Evolutionary conservation across 2,888 invertebrate species (phyloP).

Genomic region (Standfussiana lucernea): DNA sequence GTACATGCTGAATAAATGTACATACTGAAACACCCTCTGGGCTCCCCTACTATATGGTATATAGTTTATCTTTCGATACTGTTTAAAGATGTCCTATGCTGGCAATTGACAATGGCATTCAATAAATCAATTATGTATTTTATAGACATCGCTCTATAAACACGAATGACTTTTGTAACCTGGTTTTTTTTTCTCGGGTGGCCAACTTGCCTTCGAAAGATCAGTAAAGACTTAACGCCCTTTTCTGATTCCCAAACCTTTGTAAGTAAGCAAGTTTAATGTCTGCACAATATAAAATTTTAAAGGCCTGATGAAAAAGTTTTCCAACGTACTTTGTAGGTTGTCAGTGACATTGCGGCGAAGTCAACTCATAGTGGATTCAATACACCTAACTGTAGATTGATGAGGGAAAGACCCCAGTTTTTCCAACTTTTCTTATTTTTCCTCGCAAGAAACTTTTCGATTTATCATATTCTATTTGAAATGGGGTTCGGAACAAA

Average conservation of each 20-base stretch:
- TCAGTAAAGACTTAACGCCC: not conserved
- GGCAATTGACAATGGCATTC: not conserved
- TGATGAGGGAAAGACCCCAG: conserved; percentile 79
- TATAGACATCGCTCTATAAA: not conserved
- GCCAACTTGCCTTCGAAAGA: not conserved
- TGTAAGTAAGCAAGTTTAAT: conserved; percentile 47
- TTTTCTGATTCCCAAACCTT: conserved; percentile 18
- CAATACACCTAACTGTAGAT: conserved; percentile 77
- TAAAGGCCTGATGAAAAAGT: conserved; percentile 63
- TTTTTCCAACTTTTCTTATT: conserved; percentile 76
- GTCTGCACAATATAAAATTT: conserved; percentile 54
- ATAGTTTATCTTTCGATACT: not conserved
- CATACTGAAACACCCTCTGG: not conserved
- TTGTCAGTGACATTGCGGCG: conserved; percentile 60
- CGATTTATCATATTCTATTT: conserved; percentile 81
- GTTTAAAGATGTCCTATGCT: not conserved
- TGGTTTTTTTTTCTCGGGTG: not conserved
- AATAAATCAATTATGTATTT: not conserved
- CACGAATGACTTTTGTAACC: not conserved
- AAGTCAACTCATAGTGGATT: conserved; percentile 65
- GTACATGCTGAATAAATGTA: not conserved
- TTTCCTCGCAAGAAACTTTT: conserved; percentile 76
- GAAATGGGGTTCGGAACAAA: conserved; percentile 74
- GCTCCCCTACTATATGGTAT: not conserved
- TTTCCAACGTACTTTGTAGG: conserved; percentile 61